Evolutionary conservation across 2,888 invertebrate genomes (phyloP).

Genomic region (Aphodius granarius): DNA sequence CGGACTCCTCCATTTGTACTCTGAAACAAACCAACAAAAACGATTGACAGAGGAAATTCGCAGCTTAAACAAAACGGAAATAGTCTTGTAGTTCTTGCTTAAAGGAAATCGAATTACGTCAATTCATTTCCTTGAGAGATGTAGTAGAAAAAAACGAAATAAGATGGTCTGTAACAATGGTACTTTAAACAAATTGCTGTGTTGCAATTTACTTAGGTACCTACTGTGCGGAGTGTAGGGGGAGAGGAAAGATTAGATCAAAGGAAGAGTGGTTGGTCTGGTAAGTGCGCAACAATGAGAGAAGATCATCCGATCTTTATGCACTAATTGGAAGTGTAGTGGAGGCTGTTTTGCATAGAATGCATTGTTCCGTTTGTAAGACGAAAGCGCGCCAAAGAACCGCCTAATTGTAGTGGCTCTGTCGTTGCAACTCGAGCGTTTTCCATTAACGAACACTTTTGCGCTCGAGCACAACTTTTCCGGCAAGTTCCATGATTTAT

Average conservation of each 20-base stretch:
- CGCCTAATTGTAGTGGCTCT: not conserved
- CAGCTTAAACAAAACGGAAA: not conserved
- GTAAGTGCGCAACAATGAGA: slow-evolving; percentile 1
- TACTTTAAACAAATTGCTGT: not conserved
- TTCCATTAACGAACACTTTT: not conserved
- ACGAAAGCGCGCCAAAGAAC: not conserved
- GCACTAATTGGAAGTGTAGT: slow-evolving; percentile 2
- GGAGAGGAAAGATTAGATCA: not conserved
- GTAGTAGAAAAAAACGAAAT: not conserved
- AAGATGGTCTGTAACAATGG: not conserved
- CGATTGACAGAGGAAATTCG: not conserved
- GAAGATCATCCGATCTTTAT: not conserved
- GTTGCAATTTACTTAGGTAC: not conserved
- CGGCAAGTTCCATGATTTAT: not conserved
- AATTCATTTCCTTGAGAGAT: not conserved
- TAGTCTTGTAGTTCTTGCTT: not conserved
- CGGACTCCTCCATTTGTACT: slow-evolving; percentile 32
- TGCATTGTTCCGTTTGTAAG: not conserved
- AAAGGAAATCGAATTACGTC: not conserved
- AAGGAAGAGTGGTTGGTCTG: not conserved
- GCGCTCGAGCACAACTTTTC: not conserved
- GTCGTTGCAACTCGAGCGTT: not conserved
- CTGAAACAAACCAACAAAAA: slow-evolving; percentile 23
- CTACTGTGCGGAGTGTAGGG: not conserved
- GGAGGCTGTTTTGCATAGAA: not conserved